Evolutionary conservation across 1,140 invertebrate species (phyloP).

Genomic region (Zaprionus ghesquierei): DNA sequence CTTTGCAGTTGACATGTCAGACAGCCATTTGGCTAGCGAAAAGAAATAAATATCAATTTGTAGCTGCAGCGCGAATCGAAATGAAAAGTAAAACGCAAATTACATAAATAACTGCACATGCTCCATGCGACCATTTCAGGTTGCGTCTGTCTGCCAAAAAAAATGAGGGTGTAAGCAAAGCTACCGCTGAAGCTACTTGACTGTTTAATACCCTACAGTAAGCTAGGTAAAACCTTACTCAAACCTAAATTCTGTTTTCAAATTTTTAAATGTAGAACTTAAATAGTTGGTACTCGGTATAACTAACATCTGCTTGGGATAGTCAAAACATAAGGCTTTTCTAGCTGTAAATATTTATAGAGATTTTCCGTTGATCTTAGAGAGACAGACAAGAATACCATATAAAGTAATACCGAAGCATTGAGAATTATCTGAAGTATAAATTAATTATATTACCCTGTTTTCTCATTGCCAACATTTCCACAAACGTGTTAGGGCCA

Average conservation of each 20-base stretch:
- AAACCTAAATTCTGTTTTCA: too few relatives aligned
- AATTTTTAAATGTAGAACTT: too few relatives aligned
- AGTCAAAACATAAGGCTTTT: too few relatives aligned
- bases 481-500: neutral
- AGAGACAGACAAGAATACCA: too few relatives aligned
- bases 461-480: too few relatives aligned
- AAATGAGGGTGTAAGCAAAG: neutral
- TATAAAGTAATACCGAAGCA: too few relatives aligned
- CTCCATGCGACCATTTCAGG: slow-evolving; percentile 23
- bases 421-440: too few relatives aligned
- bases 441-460: too few relatives aligned
- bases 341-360: too few relatives aligned
- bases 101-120: slow-evolving; percentile 60
- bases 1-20: slow-evolving; percentile 24
- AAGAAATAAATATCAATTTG: slow-evolving; percentile 70
- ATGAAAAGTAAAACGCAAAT: slow-evolving; percentile 44
- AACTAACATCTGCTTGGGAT: too few relatives aligned
- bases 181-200: neutral
- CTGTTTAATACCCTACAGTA: neutral
- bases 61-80: slow-evolving; percentile 38
- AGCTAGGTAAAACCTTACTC: neutral
- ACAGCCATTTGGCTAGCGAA: slow-evolving; percentile 9
- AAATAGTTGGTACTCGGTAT: too few relatives aligned
- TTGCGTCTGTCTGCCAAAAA: slow-evolving; percentile 8
- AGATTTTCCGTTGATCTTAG: too few relatives aligned